These are phyloP conservation scores for Hirundichthys speculiger DNA, from an alignment of 2,113 vertebrate genomes.

Conservation along the genomic window DNA sequence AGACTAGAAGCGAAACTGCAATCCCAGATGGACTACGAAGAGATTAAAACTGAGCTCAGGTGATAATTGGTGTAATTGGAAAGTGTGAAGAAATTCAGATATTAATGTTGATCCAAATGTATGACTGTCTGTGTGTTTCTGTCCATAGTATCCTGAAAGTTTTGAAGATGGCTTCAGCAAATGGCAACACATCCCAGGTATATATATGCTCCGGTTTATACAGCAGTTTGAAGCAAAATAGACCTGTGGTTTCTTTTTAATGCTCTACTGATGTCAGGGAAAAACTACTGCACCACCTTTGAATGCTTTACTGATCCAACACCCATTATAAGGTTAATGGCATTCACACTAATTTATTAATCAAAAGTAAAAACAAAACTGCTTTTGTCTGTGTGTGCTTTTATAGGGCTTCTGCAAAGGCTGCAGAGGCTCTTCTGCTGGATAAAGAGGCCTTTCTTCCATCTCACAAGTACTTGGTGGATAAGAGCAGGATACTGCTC, in stretches of 20 bases:
- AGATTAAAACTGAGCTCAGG: slow-evolving; percentile 99
- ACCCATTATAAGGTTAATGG: slow-evolving; percentile 62
- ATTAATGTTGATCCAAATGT: neutral
- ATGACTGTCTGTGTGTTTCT: slow-evolving; percentile 22
- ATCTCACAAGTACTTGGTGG: slow-evolving; percentile 88
- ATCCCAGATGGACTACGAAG: slow-evolving; percentile 94
- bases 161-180: slow-evolving; percentile 91
- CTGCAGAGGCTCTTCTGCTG: slow-evolving; percentile 85
- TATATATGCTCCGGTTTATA: slow-evolving; percentile 4
- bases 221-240: slow-evolving; percentile 17
- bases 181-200: slow-evolving; percentile 91
- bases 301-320: slow-evolving; percentile 54
- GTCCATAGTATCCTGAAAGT: slow-evolving; percentile 91
- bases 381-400: slow-evolving; percentile 35
- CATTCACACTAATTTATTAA: slow-evolving; percentile 57
- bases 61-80: slow-evolving; percentile 58
- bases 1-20: slow-evolving; percentile 94
- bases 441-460: slow-evolving; percentile 91
- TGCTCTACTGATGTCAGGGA: slow-evolving; percentile 37
- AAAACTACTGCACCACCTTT: slow-evolving; percentile 40
- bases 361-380: slow-evolving; percentile 60
- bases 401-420: slow-evolving; percentile 83
- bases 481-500: slow-evolving; percentile 84
- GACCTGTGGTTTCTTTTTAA: slow-evolving; percentile 26
- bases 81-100: neutral